Percentiles rank a stretch among this genome's conserved stretches.
phyloP scores from a whole-genome alignment of 2,888 invertebrate genomes.

The Pseudococcus longispinus region DNA sequence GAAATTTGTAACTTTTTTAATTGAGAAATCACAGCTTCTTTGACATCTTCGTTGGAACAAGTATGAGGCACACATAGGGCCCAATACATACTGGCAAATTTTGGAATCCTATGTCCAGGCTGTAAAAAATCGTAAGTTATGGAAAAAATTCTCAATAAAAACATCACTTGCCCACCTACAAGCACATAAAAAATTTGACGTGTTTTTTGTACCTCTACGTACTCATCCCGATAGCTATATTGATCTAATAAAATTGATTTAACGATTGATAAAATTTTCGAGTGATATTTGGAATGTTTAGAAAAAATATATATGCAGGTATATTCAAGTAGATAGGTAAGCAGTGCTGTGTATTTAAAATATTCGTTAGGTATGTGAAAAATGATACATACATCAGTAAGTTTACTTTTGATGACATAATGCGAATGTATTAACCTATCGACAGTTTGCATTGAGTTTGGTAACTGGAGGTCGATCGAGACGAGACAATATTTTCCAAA shows the following conservation, averaged over 20 bases:
- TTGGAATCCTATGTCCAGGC: constrained; percentile 76
- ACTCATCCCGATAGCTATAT: not conserved
- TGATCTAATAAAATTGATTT: not conserved
- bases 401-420: constrained; percentile 70
- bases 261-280: not conserved
- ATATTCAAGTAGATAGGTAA: not conserved
- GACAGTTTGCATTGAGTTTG: constrained; percentile 62
- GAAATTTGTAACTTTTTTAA: constrained; percentile 55
- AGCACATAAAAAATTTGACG: not conserved
- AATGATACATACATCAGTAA: constrained; percentile 70
- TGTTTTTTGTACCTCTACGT: not conserved
- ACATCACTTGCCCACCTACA: not conserved
- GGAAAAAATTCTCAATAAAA: not conserved
- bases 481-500: constrained; percentile 72
- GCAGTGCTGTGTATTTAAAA: not conserved
- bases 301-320: not conserved
- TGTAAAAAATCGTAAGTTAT: constrained; percentile 62
- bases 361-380: not conserved
- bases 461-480: constrained; percentile 65
- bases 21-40: constrained; percentile 48
- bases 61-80: constrained; percentile 72
- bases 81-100: constrained; percentile 73
- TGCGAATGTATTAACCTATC: constrained; percentile 69
- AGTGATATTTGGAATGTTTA: not conserved
- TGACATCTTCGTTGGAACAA: constrained; percentile 67